Conservation (phyloP, 2,113 vertebrate species). For the Balaeniceps rex region DNA sequence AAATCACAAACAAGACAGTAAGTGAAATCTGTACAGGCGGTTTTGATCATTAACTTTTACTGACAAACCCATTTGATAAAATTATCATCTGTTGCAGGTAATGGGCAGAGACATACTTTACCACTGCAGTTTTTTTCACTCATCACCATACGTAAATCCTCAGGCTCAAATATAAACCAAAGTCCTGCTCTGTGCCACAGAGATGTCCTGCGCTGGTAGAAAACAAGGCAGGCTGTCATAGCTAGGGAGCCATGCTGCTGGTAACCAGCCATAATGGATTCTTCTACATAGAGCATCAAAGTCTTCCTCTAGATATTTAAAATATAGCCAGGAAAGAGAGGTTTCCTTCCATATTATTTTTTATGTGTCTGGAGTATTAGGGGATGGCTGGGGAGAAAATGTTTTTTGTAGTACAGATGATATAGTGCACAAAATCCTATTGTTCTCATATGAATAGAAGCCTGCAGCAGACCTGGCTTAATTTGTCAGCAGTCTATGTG, state of each 20-base stretch:
- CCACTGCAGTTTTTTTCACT: background rate
- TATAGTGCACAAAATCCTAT: background rate
- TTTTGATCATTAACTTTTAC: conserved; percentile 14
- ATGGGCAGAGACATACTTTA: background rate
- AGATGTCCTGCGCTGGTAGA: background rate
- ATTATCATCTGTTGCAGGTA: background rate
- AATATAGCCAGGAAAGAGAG: background rate
- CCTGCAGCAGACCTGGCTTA: background rate
- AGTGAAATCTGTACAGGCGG: background rate
- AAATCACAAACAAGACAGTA: background rate
- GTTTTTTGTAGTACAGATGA: background rate
- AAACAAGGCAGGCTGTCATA: background rate
- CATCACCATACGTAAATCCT: background rate
- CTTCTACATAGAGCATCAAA: background rate
- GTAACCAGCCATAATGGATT: background rate
- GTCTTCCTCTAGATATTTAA: background rate
- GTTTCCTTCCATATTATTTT: background rate
- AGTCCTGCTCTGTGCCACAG: background rate
- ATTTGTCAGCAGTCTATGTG: background rate
- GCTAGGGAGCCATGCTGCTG: background rate
- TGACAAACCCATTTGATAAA: background rate
- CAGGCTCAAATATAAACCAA: background rate
- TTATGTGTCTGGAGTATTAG: background rate
- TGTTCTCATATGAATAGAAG: background rate
- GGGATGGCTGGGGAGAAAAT: background rate